These are phyloP conservation scores for Lepilemur ruficaudatus DNA, from an alignment of 2,797 vertebrate species.

Conservation along the genomic window DNA sequence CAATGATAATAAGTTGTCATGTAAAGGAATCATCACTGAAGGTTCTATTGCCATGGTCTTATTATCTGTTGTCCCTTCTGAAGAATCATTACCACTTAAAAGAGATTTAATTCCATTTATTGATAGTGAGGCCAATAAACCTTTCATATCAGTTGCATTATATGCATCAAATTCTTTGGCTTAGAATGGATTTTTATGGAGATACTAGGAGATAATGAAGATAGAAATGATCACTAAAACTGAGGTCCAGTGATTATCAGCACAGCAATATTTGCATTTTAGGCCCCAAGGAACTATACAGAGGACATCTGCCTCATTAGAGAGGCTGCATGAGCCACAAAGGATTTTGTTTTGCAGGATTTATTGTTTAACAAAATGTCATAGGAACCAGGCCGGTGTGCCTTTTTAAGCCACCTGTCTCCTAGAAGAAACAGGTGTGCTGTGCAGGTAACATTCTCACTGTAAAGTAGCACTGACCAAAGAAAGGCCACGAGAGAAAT, in stretches of 20 bases:
- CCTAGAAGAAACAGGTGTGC: conserved; percentile 51
- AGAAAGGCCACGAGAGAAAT: conserved; percentile 23
- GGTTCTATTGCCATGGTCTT: conserved; percentile 67
- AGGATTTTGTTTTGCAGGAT: conserved; percentile 66
- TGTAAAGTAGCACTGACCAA: conserved; percentile 39
- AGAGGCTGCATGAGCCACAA: conserved; percentile 67
- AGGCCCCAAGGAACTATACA: conserved; percentile 66
- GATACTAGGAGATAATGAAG: conserved; percentile 82
- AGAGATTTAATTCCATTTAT: conserved; percentile 85
- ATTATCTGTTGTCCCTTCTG: conserved; percentile 73
- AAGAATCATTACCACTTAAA: conserved; percentile 79
- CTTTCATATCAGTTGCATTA: conserved; percentile 72
- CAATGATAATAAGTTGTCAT: conserved; percentile 70
- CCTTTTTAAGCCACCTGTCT: conserved; percentile 53
- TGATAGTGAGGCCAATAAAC: conserved; percentile 80
- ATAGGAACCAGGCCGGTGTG: neutral
- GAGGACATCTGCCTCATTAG: conserved; percentile 78
- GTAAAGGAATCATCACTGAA: conserved; percentile 60
- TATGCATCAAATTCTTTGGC: conserved; percentile 64
- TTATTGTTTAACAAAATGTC: conserved; percentile 65
- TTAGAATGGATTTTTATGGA: conserved; percentile 77
- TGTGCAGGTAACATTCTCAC: neutral
- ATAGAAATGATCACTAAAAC: conserved; percentile 80
- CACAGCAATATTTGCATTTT: conserved; percentile 82
- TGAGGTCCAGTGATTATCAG: conserved; percentile 76